Evolutionary conservation across 2,113 vertebrate genomes (phyloP), one percentile per base, ranked within the genome.

Genomic region (Tragelaphus strepsiceros): DNA sequence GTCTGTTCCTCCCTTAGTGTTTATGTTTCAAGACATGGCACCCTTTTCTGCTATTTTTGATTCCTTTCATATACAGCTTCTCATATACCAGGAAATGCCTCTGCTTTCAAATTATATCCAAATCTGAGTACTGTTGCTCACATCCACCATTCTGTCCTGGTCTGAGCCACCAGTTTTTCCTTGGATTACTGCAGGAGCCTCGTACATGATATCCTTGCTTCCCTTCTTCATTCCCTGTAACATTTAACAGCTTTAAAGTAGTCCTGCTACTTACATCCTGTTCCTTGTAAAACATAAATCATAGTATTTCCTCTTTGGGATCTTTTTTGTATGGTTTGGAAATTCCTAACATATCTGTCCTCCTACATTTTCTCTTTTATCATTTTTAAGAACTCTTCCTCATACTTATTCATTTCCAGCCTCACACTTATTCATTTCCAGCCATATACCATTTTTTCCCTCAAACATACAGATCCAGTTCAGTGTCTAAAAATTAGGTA

Each of bases 251-350:
- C 21, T 46, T 88, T 91, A 28, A 35, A 22, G 16, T 71, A 81
- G 56, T 64, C 49, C 21, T 91, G 53, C 28, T 74, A 13, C 32
- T 39, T 39, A 74, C 4, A 74, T 39, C n/a, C 67, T 84, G 58
- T 84, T 97, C 26, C 32, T 92, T 97, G 21, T 77, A 89, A 95
- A 92, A 95, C 2, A 32, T 80, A 81, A 82, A 59, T 93, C 28
- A 54, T 91, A 32, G 77, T 53, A 90, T 21, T 91, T 32, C 17
- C 26, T 88, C 30, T 62, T 54, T 17, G 71, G 62, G 46, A n/a
- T 81, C 30, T 94, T 89, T 85, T 94, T 26, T 22, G 17, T 61
- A 2, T 84, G 54, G 15, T 81, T 30, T 91, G 5, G 56, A 71
- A 21, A 61, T 93, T 91, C 43, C 10, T 95, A 71, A 64, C 93